Base-by-base conservation (phyloP, 2,113 vertebrate species). In the Phyllopteryx taeniolatus region DNA sequence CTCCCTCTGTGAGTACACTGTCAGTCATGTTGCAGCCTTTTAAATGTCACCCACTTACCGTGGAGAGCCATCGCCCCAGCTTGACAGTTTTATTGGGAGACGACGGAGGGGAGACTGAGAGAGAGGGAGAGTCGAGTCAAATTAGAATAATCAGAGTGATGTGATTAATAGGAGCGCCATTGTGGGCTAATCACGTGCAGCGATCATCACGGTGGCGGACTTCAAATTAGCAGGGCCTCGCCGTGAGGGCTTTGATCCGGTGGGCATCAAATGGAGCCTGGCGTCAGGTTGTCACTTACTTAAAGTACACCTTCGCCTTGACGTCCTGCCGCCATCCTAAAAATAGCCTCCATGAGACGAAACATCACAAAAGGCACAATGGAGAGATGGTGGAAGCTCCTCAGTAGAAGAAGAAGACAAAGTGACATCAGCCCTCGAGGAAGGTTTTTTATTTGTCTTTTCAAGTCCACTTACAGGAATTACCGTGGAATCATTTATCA, bases 81-180 rank as follows among this genome's bases (percentile, higher is more conserved):
- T 89, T 90, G 89, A 88, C 87, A 90, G 88, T 89, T 91, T 91
- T 91, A 90, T 90, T 88, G 78, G 89, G 79, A 84, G 85, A 88
- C 70, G 78, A 54, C 64, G 57, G 56, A 56, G 60, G 51, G 73
- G 68, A 73, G 75, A 83, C 80, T 81, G 74, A 73, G 85, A 79
- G 77, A 79, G 85, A 79, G 79, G 76, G 77, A 56, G 71, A 91
- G 87, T 91, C 91, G 89, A 88, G 89, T 92, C 87, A 88, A 88
- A 92, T 92, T 91, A 91, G 86, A 91, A 89, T 90, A 88, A 90
- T 89, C 85, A 82, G 89, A 91, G 83, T 91, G 90, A 91, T 90
- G 89, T 92, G 91, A 92, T 91, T 91, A 92, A 91, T 91, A 90
- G 85, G 85, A 90, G 86, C 90, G 86, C 90, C 90, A 91, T 90